Percentiles rank a stretch among this genome's conserved stretches.
These are phyloP conservation scores for Sinotaia quadrata DNA, from an alignment of 2,888 invertebrate species.

Conservation along the genomic window DNA sequence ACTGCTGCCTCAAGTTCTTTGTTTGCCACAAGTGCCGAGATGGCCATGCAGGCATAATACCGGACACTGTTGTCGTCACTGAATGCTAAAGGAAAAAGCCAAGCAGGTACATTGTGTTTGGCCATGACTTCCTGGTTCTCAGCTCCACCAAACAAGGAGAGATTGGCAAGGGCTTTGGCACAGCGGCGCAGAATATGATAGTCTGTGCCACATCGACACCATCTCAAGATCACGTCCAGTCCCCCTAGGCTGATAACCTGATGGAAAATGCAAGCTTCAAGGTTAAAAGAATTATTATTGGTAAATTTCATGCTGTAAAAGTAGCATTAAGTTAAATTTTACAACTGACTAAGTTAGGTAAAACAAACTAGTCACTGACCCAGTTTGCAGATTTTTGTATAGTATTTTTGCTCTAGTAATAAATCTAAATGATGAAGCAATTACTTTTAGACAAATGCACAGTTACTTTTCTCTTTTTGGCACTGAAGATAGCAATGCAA, in stretches of 20 bases:
- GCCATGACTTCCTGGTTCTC: constrained; percentile 99
- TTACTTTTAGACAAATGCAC: too few relatives aligned
- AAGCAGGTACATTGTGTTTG: constrained; percentile 76
- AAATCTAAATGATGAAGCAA: too few relatives aligned
- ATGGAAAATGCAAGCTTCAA: too few relatives aligned
- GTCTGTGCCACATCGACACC: constrained; percentile 89
- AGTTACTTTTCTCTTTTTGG: too few relatives aligned
- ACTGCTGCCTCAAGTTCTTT: constrained; percentile 98
- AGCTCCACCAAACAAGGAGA: constrained; percentile 95
- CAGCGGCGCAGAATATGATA: constrained; percentile 92
- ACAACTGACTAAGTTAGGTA: too few relatives aligned
- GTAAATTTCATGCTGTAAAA: neutral
- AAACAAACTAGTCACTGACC: too few relatives aligned
- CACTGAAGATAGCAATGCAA: too few relatives aligned
- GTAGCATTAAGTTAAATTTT: too few relatives aligned
- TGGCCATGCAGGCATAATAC: constrained; percentile 98
- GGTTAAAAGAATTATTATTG: neutral
- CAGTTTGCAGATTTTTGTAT: too few relatives aligned
- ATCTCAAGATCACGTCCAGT: constrained; percentile 93
- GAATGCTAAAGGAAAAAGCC: constrained; percentile 98
- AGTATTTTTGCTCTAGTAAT: too few relatives aligned
- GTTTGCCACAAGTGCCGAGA: constrained; percentile 95
- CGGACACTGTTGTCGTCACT: constrained; percentile 87
- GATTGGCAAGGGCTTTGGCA: constrained; percentile 95
- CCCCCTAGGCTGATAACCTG: constrained; percentile 89